Conservation (phyloP, 1,140 invertebrate genomes). For the Ceratitis capitata region DNA sequence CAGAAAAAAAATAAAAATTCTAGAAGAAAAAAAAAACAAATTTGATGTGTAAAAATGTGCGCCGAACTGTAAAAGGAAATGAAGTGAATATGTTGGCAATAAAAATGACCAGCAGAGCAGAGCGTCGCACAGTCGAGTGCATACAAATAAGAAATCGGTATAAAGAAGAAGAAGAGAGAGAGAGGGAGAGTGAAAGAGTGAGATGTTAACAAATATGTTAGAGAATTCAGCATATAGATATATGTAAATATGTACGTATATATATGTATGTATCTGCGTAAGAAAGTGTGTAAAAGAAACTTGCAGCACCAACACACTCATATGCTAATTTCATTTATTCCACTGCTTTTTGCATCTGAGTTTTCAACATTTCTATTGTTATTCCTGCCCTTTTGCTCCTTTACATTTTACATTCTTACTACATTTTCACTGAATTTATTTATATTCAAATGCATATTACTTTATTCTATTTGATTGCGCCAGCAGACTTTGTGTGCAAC, state of each 20-base stretch:
- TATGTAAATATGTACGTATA: neutral
- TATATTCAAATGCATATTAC: constrained; percentile 19
- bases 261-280: neutral
- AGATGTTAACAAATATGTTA: neutral
- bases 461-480: constrained; percentile 6
- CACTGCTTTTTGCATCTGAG: neutral
- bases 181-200: no score
- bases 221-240: neutral
- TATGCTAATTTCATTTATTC: neutral
- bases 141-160: neutral
- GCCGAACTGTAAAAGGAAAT: constrained; percentile 16
- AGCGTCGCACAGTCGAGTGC: neutral
- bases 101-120: constrained; percentile 13
- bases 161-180: neutral
- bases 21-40: neutral
- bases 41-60: neutral
- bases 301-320: neutral
- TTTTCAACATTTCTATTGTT: neutral
- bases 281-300: neutral
- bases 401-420: neutral
- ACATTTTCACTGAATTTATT: neutral
- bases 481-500: constrained; percentile 26
- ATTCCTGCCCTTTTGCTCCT: neutral
- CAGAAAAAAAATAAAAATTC: neutral
- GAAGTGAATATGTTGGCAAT: neutral